phyloP scores from a whole-genome alignment of 2,113 vertebrate genomes.

The Saccopteryx bilineata region DNA sequence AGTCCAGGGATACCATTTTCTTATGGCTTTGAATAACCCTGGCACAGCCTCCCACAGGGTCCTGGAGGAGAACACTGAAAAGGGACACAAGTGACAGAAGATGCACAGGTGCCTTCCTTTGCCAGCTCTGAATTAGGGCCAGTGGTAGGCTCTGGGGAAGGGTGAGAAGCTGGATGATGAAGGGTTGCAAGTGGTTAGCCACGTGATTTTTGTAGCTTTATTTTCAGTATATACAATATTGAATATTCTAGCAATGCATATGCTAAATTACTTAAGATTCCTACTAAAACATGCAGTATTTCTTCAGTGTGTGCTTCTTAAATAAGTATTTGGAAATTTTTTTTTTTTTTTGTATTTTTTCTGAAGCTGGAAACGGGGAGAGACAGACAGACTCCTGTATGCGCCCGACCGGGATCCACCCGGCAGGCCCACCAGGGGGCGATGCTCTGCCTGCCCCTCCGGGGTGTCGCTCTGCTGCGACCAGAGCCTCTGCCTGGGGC shows the following conservation, averaged over 20 bases:
- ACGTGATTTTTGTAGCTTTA: not conserved
- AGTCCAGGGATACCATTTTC: not conserved
- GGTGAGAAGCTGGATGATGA: not conserved
- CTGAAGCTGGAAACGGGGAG: no score
- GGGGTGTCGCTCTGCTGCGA: no score
- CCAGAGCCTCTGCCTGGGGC: no score
- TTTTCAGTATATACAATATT: not conserved
- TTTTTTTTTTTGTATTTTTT: no score
- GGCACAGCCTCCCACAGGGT: rapidly evolving
- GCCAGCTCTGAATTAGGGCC: not conserved
- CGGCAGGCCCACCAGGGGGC: no score
- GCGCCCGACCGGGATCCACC: no score
- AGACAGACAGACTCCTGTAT: no score
- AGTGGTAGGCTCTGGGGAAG: not conserved
- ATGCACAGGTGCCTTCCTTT: not conserved
- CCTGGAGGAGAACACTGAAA: not conserved
- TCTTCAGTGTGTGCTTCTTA: not conserved
- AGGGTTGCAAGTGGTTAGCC: not conserved
- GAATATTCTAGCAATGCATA: not conserved
- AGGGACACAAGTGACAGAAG: not conserved
- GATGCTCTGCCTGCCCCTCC: no score
- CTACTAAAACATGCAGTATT: not conserved
- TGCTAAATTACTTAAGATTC: not conserved
- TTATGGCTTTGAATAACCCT: not conserved
- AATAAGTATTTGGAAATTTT: not conserved